Conservation (phyloP, 2,797 vertebrate genomes). For the Coilia nasus region DNA sequence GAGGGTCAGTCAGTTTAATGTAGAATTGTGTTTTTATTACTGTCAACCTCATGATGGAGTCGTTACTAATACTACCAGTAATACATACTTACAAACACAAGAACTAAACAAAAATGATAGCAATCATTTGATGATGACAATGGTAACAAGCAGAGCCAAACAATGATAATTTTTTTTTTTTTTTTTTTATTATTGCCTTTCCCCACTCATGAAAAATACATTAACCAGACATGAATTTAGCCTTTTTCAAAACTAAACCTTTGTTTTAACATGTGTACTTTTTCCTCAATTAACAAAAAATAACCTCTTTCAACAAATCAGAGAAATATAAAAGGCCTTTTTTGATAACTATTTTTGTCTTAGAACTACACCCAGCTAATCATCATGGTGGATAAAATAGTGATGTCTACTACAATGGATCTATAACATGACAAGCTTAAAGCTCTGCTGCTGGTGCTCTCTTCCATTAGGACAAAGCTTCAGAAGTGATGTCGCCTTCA, state of each 20-base stretch:
- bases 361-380: conserved; percentile 10
- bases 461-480: conserved; percentile 47
- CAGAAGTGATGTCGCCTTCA: conserved; percentile 45
- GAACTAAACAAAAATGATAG: too few species aligned
- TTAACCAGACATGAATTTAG: neutral
- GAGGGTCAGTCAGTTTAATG: neutral
- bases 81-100: too few species aligned
- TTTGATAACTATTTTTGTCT: neutral
- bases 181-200: too few species aligned
- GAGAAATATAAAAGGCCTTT: neutral
- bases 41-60: too few species aligned
- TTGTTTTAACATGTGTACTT: neutral
- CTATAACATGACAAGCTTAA: conserved; percentile 50
- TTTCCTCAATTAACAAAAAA: neutral
- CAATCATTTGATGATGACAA: too few species aligned
- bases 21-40: neutral
- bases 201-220: too few species aligned
- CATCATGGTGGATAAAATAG: conserved; percentile 51
- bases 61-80: too few species aligned
- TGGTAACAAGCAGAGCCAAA: too few species aligned
- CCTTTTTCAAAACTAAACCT: neutral
- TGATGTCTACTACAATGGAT: conserved; percentile 53
- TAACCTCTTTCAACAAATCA: neutral
- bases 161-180: too few species aligned
- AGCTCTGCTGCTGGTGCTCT: conserved; percentile 55